Percentiles rank a stretch among this genome's conserved stretches.
Conservation (phyloP, 2,113 vertebrate genomes). For the Pteropus alecto region DNA sequence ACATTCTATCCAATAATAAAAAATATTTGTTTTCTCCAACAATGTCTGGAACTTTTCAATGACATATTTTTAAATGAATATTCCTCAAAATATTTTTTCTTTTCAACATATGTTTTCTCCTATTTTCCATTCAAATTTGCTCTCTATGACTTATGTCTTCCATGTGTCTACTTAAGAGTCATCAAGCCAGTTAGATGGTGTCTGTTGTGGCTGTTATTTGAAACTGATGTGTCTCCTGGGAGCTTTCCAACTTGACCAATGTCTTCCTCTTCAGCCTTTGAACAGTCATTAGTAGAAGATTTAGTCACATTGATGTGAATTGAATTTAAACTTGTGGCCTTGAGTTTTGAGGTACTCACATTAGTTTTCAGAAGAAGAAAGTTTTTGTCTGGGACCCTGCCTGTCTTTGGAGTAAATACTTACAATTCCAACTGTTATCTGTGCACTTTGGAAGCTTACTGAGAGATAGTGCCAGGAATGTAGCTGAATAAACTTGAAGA, state of each 20-base stretch:
- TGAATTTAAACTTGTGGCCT: conserved; percentile 37
- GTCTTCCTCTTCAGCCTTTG: conserved; percentile 52
- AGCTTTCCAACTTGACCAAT: conserved; percentile 55
- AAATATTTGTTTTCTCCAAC: not conserved
- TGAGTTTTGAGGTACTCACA: not conserved
- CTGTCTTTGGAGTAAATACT: not conserved
- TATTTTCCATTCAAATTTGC: not conserved
- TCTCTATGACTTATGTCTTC: conserved; percentile 55
- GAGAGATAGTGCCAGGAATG: not conserved
- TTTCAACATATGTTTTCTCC: conserved; percentile 31
- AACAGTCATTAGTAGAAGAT: conserved; percentile 54
- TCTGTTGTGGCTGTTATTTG: conserved; percentile 49
- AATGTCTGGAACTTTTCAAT: conserved; percentile 25
- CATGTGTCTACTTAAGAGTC: conserved; percentile 37
- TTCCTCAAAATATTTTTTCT: not conserved
- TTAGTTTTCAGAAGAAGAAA: not conserved
- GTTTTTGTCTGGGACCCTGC: not conserved
- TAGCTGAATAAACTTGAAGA: not conserved
- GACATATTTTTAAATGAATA: not conserved
- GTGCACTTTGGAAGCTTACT: conserved; percentile 15
- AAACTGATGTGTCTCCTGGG: conserved; percentile 56
- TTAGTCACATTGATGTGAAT: conserved; percentile 53
- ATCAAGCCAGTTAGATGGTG: not conserved
- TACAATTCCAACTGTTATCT: not conserved
- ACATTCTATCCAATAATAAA: not conserved